Percentiles rank a stretch among this genome's conserved stretches.
Evolutionary conservation across 1,140 invertebrate genomes (phyloP).

Genomic region (Dendroctonus ponderosae): DNA sequence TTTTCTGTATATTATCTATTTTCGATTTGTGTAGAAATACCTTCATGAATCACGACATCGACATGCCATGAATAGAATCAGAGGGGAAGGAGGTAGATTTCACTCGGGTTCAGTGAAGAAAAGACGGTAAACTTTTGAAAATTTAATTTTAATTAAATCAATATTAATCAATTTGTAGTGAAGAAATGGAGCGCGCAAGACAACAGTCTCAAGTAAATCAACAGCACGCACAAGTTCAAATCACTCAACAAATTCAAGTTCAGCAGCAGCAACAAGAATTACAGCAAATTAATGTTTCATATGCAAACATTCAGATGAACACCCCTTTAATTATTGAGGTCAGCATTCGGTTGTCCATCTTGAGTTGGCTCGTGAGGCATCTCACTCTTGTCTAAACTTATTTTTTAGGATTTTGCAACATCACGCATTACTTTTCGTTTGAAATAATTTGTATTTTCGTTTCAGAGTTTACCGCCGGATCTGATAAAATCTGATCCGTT

Average conservation of each 20-base stretch:
- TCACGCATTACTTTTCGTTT: slow-evolving; percentile 1
- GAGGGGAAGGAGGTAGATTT: slow-evolving; percentile 95
- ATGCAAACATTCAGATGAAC: slow-evolving; percentile 42
- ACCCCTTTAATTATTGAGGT: slow-evolving; percentile 49
- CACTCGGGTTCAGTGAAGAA: slow-evolving; percentile 75
- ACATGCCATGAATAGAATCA: slow-evolving; percentile 96
- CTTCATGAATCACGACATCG: slow-evolving; percentile 97
- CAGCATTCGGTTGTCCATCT: slow-evolving; percentile 6
- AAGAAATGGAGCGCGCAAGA: slow-evolving; percentile 17
- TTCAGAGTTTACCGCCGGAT: slow-evolving; percentile 42
- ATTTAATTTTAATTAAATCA: background rate
- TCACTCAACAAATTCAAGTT: slow-evolving; percentile 36
- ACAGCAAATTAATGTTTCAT: slow-evolving; percentile 44
- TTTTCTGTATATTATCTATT: background rate
- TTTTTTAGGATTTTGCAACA: background rate
- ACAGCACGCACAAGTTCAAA: slow-evolving; percentile 33
- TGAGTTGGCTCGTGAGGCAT: background rate
- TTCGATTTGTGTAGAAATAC: slow-evolving; percentile 81
- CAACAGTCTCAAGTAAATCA: slow-evolving; percentile 7
- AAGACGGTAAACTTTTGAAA: slow-evolving; percentile 51
- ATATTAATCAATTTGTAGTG: slow-evolving; percentile 6
- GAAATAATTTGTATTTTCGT: slow-evolving; percentile 29
- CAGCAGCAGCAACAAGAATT: slow-evolving; percentile 44
- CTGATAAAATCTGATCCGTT: slow-evolving; percentile 45
- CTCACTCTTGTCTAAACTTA: background rate